Conservation (phyloP, 2,113 vertebrate species). For the Entomyzon cyanotis region DNA sequence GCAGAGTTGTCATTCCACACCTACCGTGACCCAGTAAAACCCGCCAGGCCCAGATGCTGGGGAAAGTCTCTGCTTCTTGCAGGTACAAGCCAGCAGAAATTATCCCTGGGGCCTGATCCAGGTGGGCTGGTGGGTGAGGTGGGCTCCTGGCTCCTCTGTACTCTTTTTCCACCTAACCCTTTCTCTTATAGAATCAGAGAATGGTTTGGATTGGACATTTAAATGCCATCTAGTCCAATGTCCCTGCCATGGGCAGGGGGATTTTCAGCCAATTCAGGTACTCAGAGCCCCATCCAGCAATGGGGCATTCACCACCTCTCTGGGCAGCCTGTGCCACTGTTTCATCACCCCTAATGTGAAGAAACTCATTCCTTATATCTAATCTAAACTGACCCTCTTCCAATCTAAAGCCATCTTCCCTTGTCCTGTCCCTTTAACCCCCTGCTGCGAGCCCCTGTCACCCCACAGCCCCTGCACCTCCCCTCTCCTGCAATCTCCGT, state of each 20-base stretch:
- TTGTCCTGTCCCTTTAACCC: neutral
- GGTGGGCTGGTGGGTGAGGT: neutral
- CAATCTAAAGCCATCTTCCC: neutral
- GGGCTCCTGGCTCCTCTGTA: neutral
- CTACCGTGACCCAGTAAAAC: neutral
- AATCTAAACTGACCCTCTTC: neutral
- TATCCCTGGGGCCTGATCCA: neutral
- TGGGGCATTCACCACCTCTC: neutral
- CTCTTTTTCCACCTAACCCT: neutral
- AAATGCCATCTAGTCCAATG: neutral
- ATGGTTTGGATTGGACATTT: neutral
- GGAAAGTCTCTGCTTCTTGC: neutral
- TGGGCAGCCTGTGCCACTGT: neutral
- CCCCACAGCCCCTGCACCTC: neutral
- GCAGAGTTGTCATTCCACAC: neutral
- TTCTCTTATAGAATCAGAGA: neutral
- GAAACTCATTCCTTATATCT: neutral
- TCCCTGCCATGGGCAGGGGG: neutral
- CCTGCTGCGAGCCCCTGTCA: neutral
- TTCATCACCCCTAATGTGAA: neutral
- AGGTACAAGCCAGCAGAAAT: neutral
- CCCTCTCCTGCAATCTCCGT: neutral
- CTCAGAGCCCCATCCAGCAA: neutral
- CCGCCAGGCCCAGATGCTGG: neutral
- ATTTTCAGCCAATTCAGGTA: neutral